phyloP scores from a whole-genome alignment of 2,113 vertebrate species.

The Megalops atlanticus region DNA sequence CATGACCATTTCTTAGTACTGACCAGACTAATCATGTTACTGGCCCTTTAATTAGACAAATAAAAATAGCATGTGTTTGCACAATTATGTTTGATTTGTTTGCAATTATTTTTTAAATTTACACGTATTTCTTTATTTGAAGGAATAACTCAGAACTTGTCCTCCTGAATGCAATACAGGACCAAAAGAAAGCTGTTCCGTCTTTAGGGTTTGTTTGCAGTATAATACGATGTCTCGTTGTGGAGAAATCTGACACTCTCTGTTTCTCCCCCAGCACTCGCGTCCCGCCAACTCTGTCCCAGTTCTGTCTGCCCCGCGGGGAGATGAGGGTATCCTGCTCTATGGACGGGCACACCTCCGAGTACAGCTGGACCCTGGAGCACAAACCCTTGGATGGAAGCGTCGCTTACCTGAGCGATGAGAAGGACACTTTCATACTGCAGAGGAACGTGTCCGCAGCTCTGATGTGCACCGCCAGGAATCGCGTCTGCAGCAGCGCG shows the following conservation, averaged over 20 bases:
- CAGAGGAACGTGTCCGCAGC: conserved; percentile 35
- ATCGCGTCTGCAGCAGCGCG: conserved; percentile 36
- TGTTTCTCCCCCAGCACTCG: conserved; percentile 46
- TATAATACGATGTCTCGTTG: background rate
- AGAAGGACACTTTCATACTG: conserved; percentile 44
- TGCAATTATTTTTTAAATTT: too few species aligned
- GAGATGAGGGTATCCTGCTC: background rate
- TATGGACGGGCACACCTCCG: too few species aligned
- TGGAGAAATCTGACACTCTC: background rate
- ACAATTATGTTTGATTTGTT: too few species aligned
- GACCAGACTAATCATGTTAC: too few species aligned
- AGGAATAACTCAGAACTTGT: background rate
- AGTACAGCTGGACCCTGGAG: background rate
- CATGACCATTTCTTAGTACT: too few species aligned
- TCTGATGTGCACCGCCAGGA: conserved; percentile 50
- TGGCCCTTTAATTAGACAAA: too few species aligned
- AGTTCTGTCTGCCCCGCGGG: background rate
- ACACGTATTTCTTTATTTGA: background rate
- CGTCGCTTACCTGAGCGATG: conserved; percentile 31
- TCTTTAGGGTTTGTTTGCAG: background rate
- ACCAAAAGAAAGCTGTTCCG: background rate
- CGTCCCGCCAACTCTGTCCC: conserved; percentile 32
- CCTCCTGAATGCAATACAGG: background rate
- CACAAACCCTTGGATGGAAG: background rate
- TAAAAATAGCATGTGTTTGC: too few species aligned